Base-by-base conservation (phyloP, 2,797 vertebrate genomes). In the Gila robusta region DNA sequence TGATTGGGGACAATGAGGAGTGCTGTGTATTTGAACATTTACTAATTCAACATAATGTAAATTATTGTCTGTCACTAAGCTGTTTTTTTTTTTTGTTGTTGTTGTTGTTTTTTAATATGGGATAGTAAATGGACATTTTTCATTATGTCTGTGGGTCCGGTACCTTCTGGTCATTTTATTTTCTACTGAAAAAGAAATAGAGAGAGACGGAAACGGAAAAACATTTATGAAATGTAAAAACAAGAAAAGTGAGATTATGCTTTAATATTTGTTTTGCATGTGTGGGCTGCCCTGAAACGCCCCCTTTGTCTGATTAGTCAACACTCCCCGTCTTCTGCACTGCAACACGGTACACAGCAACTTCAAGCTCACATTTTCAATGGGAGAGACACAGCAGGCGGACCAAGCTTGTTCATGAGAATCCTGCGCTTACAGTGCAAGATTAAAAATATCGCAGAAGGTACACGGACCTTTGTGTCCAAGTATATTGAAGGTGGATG, bases 41-140 rank as follows among this genome's bases (percentile, higher is more conserved):
- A 35, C 28, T 71, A 59, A 84, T 71, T 86, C 71, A 64, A 77
- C 66, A 26, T 69, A 39, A 59, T 47, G 81, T 26, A 73, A 81
- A 59, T 72, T 47, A 84, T 72, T 49, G 66, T 82, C 56, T 37
- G 47, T 86, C 73, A 82, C 52, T 49, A 70, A 73, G 52, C 28
- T 73, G 37, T 52, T 70, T 23, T 69, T 83, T 28, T 28, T 28
- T 0, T 12, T 6, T 1, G 28, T 32, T 32, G 32, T 32, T 32
- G 32, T 32, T 32, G 32, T 32, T 64, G 7, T 28, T 17, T 81
- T 70, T 47, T 23, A 66, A 47, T 52, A 79, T 82, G 35, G 37
- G 21, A 72, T 74, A 1, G 35, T 47, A 62, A 32, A 28, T 32
- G n/a, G 4, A 71, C 7, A 62, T 62, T 82, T 56, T 21, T 59